Evolutionary conservation across 2,888 invertebrate species (phyloP).

Genomic region (Corythucha ciliata): DNA sequence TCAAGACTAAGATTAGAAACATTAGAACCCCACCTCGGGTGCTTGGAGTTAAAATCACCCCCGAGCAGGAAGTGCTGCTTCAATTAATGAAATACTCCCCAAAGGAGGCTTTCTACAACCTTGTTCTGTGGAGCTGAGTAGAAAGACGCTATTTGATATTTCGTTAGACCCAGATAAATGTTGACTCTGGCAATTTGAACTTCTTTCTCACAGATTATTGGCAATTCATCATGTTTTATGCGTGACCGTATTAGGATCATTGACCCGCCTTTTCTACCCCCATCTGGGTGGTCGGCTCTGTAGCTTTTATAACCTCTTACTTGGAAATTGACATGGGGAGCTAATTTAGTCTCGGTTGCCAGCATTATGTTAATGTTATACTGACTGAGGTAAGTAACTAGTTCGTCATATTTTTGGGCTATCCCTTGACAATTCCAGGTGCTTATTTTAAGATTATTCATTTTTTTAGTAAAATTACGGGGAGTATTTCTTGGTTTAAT

Average conservation of each 20-base stretch:
- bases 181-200: constrained; percentile 2
- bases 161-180: background rate
- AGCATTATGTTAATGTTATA: no score
- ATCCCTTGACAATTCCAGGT: constrained; percentile 5
- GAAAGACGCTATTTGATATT: background rate
- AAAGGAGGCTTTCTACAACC: constrained; percentile 4
- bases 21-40: no score
- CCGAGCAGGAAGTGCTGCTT: constrained; percentile 1
- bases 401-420: background rate
- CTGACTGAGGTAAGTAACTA: background rate
- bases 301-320: background rate
- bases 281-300: constrained; percentile 1
- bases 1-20: background rate
- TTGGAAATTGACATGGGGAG: background rate
- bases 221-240: background rate
- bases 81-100: constrained; percentile 3
- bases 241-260: background rate
- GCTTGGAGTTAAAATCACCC: no score
- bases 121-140: constrained; percentile 4
- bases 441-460: constrained; percentile 3
- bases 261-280: background rate
- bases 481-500: constrained; percentile 1
- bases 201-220: background rate
- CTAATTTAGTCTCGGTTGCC: no score
- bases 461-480: constrained; percentile 2